phyloP scores from a whole-genome alignment of 1,140 invertebrate genomes.

The Nymphalis io region DNA sequence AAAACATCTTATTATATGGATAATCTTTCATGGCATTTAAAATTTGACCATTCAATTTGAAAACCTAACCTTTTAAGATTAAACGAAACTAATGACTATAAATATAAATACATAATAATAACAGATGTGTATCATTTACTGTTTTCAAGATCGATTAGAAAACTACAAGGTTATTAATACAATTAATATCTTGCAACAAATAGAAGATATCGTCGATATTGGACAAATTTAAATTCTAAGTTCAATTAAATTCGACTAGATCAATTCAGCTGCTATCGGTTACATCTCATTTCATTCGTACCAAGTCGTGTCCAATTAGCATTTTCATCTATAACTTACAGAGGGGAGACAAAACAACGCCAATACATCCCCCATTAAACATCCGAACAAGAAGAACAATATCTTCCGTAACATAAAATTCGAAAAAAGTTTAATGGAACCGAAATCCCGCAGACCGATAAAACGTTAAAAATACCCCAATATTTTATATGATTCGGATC shows the following conservation, averaged over 20 bases:
- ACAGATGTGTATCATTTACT: too few relatives aligned
- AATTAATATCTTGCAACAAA: too few relatives aligned
- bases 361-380: constrained; percentile 50
- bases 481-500: constrained; percentile 70
- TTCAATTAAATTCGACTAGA: neutral
- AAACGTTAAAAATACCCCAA: constrained; percentile 69
- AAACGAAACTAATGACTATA: too few relatives aligned
- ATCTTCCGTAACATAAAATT: constrained; percentile 77
- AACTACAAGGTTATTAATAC: too few relatives aligned
- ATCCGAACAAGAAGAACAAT: constrained; percentile 67
- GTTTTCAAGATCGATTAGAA: too few relatives aligned
- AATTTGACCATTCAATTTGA: too few relatives aligned
- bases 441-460: constrained; percentile 68
- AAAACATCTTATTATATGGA: neutral
- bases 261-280: constrained; percentile 6
- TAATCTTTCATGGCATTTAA: neutral
- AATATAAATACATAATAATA: too few relatives aligned
- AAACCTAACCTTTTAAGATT: too few relatives aligned
- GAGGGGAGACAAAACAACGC: constrained; percentile 33
- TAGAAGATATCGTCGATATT: too few relatives aligned
- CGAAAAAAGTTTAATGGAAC: constrained; percentile 75
- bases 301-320: constrained; percentile 45
- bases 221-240: neutral
- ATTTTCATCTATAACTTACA: constrained; percentile 45
- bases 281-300: constrained; percentile 28